phyloP scores from a whole-genome alignment of 2,888 invertebrate species.

The Mongoloraphidia duomilia region DNA sequence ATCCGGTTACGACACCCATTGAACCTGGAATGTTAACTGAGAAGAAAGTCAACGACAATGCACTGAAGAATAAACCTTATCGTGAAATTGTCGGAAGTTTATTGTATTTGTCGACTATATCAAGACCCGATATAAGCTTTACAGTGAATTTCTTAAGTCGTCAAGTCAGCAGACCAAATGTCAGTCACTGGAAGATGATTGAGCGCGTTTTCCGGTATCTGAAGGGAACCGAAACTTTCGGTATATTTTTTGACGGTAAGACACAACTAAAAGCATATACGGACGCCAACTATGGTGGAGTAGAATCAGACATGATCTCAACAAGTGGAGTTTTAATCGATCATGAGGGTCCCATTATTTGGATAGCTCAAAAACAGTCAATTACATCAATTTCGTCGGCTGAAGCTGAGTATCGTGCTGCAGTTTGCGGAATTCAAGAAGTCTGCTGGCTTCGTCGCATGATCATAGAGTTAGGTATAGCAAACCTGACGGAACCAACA shows the following conservation, averaged over 20 bases:
- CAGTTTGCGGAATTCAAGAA: background rate
- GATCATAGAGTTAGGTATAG: background rate
- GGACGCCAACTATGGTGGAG: too few species aligned
- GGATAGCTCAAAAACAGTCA: background rate
- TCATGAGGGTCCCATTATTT: too few species aligned
- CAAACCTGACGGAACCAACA: background rate
- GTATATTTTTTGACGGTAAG: background rate
- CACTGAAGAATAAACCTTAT: conserved; percentile 9
- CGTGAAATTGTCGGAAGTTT: too few species aligned
- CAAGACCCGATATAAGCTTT: conserved; percentile 18
- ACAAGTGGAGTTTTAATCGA: too few species aligned
- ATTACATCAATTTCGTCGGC: background rate
- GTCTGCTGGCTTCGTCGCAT: background rate
- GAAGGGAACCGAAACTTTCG: background rate
- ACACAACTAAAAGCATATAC: background rate
- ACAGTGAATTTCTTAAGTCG: conserved; percentile 15
- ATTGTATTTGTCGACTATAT: conserved; percentile 11
- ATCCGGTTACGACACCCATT: conserved; percentile 4
- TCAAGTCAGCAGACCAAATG: background rate
- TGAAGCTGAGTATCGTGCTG: background rate
- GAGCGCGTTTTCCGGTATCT: conserved; percentile 6
- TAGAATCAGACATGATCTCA: too few species aligned
- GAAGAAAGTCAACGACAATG: background rate
- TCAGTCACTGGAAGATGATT: conserved; percentile 6
- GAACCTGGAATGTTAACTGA: conserved; percentile 14